Percentiles rank a stretch among this genome's conserved stretches.
These are phyloP conservation scores for Trematocara macrostoma DNA, from an alignment of 2,113 vertebrate species.

Conservation along the genomic window DNA sequence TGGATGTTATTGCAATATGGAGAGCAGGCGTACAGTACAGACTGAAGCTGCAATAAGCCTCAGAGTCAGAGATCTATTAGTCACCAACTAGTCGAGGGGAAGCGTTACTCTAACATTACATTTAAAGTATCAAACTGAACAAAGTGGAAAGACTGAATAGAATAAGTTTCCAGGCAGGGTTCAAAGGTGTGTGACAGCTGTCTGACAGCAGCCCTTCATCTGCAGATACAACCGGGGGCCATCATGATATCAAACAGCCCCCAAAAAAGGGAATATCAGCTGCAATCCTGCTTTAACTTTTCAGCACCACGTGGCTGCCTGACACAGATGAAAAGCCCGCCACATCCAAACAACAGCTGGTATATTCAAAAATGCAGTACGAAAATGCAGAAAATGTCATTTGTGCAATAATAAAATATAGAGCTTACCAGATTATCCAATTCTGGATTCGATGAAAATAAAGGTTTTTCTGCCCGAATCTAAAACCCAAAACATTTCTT, in stretches of 20 bases:
- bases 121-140: conserved; percentile 13
- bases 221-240: conserved; percentile 47
- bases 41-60: conserved; percentile 36
- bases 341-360: background rate
- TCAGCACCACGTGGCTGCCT: conserved; percentile 14
- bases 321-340: background rate
- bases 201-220: conserved; percentile 68
- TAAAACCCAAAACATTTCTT: conserved; percentile 70
- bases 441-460: conserved; percentile 99
- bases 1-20: conserved; percentile 46
- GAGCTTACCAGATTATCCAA: conserved; percentile 99
- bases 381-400: background rate
- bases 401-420: background rate
- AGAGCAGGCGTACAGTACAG: conserved; percentile 7
- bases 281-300: conserved; percentile 17
- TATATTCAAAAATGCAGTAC: background rate
- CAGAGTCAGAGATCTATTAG: conserved; percentile 45
- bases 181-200: conserved; percentile 55
- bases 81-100: conserved; percentile 12
- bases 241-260: conserved; percentile 63
- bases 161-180: conserved; percentile 45
- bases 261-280: conserved; percentile 38
- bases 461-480: conserved; percentile 99
- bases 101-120: conserved; percentile 21
- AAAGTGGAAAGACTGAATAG: conserved; percentile 19